Base-by-base conservation (phyloP, 2,888 invertebrate genomes). In the Steinernema hermaphroditum region DNA sequence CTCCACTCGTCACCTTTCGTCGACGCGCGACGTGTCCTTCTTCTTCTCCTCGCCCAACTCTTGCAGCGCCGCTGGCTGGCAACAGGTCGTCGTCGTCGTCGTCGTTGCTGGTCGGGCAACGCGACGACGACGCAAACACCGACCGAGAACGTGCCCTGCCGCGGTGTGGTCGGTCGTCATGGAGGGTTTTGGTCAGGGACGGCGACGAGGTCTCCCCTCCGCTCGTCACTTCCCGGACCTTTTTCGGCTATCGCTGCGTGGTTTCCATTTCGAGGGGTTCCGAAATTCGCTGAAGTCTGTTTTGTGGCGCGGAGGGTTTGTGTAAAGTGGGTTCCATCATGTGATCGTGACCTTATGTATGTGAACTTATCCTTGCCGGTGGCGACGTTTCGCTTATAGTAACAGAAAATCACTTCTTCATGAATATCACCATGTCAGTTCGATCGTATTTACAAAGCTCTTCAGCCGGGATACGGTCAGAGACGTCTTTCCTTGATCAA, bases 101-200 rank as follows among this genome's bases (percentile, higher is more conserved):
- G 16, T 46, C n/a, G n/a, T 24, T 27, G 54, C 6, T 54, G 24
- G 27, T 9, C 54, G 49, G 49, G 12, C 49, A 16, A 41, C 43
- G n/a, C n/a, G 43, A 41, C 46, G 46, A 6, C 46, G 54, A 54
- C 54, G 27, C 22, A 14, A 24, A 54, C 54, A 24, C n/a, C 22
- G 16, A 22, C 46, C 22, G 54, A 54, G 27, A 8, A 8, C 24
- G n/a, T 19, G 54, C 54, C 9, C 24, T 46, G n/a, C 16, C 46
- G 46, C 29, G 69, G 14, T 24, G 46, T 73, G 50, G 41, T 37
- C 46, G 73, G 72, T 70, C 70, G 73, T 27, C 69, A 72, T 19
- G 73, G 43, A 73, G 73, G 19, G 22, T 27, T 34, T 12, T 69
- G 41, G 43, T 44, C 41, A 22, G 69, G 19, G 24, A 22, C 19